Percentiles rank a stretch among this genome's conserved stretches.
These are phyloP conservation scores for Choristoneura fumiferana DNA, from an alignment of 1,140 invertebrate species.

Conservation along the genomic window DNA sequence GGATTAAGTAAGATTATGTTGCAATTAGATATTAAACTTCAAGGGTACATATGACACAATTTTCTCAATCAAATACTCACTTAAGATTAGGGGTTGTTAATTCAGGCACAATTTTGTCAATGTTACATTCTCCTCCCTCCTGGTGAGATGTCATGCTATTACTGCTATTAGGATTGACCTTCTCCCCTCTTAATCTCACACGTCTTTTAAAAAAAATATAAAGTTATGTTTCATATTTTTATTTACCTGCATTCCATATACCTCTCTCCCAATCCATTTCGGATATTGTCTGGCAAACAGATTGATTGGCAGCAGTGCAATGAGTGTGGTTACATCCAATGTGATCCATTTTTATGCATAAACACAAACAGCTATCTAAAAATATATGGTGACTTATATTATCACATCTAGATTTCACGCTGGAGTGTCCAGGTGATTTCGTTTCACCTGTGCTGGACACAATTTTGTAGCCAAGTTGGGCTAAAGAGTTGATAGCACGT, in stretches of 20 bases:
- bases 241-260: slow-evolving; percentile 89
- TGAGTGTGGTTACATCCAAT: slow-evolving; percentile 51
- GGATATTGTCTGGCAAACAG: slow-evolving; percentile 85
- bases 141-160: too few species aligned
- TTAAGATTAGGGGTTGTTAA: too few species aligned
- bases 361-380: slow-evolving; percentile 15
- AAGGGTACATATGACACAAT: too few species aligned
- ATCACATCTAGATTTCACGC: slow-evolving; percentile 82
- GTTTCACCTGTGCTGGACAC: slow-evolving; percentile 86
- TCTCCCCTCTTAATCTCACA: too few species aligned
- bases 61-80: too few species aligned
- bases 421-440: slow-evolving; percentile 91
- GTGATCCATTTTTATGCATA: slow-evolving; percentile 47
- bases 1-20: too few species aligned
- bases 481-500: slow-evolving; percentile 84
- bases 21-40: too few species aligned
- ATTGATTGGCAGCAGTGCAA: slow-evolving; percentile 61
- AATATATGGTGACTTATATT: slow-evolving; percentile 16
- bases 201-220: too few species aligned
- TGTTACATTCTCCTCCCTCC: too few species aligned
- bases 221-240: too few species aligned
- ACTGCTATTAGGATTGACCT: too few species aligned
- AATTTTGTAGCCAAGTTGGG: slow-evolving; percentile 87
- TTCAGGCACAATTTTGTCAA: too few species aligned
- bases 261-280: slow-evolving; percentile 95